A percentile compares a stretch with the other conserved stretches of the same genome.
Evolutionary conservation across 2,888 invertebrate genomes (phyloP).

Genomic region (Ypsolopha sequella): DNA sequence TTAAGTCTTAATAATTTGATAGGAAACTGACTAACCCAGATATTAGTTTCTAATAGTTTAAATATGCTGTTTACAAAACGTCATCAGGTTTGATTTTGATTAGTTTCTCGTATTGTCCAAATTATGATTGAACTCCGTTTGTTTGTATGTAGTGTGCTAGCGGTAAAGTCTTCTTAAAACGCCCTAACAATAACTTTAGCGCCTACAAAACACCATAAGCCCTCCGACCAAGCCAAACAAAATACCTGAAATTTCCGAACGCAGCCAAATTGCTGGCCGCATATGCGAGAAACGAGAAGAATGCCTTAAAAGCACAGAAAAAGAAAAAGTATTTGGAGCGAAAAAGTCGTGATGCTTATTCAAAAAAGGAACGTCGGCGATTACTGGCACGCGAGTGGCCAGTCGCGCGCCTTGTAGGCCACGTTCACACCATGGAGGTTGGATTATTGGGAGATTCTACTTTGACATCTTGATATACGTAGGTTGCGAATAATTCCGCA

Average conservation of each 20-base stretch:
- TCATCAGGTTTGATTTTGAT: no score
- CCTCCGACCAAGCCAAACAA: slow-evolving; percentile 11
- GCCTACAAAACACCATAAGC: background rate
- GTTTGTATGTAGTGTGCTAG: no score
- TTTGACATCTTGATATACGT: no score
- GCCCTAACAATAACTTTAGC: slow-evolving; percentile 1
- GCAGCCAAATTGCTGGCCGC: slow-evolving; percentile 47
- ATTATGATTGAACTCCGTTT: no score
- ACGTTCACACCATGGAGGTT: slow-evolving; percentile 32
- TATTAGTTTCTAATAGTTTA: no score
- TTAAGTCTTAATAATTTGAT: no score
- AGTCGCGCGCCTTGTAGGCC: slow-evolving; percentile 47
- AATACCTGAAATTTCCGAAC: slow-evolving; percentile 57
- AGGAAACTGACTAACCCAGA: no score
- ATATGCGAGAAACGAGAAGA: slow-evolving; percentile 40
- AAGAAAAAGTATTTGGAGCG: slow-evolving; percentile 59
- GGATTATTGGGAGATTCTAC: background rate
- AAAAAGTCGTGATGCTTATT: slow-evolving; percentile 70
- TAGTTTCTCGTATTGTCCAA: no score
- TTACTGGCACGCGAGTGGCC: slow-evolving; percentile 67
- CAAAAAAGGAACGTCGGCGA: slow-evolving; percentile 64
- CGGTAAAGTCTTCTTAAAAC: background rate
- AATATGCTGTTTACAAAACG: no score
- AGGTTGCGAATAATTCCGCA: no score
- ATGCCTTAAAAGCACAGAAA: slow-evolving; percentile 40